Percentiles rank a stretch among this genome's conserved stretches.
phyloP scores from a whole-genome alignment of 2,797 vertebrate genomes.

The Tenualosa ilisha region DNA sequence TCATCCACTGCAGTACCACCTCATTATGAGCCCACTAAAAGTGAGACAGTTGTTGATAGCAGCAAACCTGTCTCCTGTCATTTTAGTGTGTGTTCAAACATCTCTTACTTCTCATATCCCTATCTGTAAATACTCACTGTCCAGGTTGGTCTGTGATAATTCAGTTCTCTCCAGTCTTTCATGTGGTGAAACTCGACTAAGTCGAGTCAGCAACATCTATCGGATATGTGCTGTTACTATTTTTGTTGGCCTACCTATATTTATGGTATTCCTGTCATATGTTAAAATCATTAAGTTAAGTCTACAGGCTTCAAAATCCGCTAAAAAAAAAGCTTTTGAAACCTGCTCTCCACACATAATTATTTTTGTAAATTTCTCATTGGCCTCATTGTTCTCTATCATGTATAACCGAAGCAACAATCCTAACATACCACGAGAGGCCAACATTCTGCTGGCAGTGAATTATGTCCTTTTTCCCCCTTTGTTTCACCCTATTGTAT shows the following conservation, averaged over 20 bases:
- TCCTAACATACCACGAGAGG: neutral
- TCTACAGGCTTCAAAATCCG: neutral
- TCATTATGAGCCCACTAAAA: neutral
- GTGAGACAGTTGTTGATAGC: neutral
- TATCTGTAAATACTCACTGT: no score
- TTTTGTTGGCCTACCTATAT: no score
- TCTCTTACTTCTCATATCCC: no score
- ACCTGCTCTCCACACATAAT: neutral
- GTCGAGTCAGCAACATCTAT: no score
- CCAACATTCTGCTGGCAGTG: neutral
- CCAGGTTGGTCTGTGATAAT: no score
- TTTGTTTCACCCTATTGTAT: neutral
- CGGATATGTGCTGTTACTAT: no score
- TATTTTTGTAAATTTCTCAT: conserved; percentile 6
- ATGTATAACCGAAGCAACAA: neutral
- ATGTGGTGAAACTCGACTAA: no score
- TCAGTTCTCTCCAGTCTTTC: no score
- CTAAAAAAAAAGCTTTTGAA: neutral
- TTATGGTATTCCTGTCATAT: no score
- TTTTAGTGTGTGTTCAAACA: no score
- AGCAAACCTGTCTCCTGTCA: neutral
- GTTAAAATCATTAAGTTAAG: neutral
- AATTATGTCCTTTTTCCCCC: neutral
- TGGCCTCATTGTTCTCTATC: neutral
- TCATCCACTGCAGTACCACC: neutral